Conservation (phyloP, 2,113 vertebrate genomes). For the Felis catus region DNA sequence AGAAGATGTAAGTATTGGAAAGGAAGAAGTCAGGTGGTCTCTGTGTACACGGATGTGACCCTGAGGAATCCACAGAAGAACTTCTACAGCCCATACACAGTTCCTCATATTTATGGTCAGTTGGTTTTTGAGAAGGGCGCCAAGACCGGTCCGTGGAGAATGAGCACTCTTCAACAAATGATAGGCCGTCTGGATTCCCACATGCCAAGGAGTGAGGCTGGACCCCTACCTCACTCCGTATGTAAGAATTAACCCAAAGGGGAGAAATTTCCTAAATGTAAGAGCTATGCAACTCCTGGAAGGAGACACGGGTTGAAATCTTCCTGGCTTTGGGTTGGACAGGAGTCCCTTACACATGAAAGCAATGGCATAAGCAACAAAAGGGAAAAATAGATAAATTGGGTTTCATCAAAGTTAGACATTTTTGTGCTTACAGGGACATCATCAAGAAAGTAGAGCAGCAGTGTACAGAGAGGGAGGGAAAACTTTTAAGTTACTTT, state of each 20-base stretch:
- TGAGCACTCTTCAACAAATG: background rate
- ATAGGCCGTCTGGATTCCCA: background rate
- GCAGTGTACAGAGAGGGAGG: background rate
- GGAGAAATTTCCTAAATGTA: background rate
- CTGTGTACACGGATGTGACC: background rate
- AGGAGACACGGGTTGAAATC: background rate
- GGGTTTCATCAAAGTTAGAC: background rate
- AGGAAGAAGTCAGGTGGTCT: background rate
- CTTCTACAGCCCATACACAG: accelerated
- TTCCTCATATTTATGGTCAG: background rate
- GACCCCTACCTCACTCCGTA: background rate
- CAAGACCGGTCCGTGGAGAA: background rate
- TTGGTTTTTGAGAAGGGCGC: background rate
- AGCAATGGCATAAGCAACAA: background rate
- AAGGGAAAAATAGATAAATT: background rate
- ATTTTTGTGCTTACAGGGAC: background rate
- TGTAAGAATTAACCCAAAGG: background rate
- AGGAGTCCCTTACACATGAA: background rate
- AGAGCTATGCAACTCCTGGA: background rate
- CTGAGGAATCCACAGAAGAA: background rate
- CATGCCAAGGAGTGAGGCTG: background rate
- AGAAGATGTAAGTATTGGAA: background rate
- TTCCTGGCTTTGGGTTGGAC: background rate
- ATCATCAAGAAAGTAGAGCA: too few relatives aligned
- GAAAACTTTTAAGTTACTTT: background rate